Base-by-base conservation (phyloP, 2,113 vertebrate species). In the Speoplatyrhinus poulsoni region DNA sequence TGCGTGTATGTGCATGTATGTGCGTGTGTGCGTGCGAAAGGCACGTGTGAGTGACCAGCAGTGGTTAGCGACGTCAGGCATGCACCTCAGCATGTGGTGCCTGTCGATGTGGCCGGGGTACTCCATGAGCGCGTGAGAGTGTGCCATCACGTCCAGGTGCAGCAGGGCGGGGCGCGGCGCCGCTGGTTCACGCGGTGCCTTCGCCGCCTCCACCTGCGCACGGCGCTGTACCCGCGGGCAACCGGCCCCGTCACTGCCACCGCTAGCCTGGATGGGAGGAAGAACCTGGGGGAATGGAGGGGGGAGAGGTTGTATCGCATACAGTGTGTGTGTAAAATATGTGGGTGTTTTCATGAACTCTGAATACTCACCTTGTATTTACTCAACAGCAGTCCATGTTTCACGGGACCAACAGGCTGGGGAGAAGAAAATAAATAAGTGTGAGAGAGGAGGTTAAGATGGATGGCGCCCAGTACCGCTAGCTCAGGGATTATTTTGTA, bases 71-170 rank as follows among this genome's bases (percentile, higher is more conserved):
- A 46, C 13, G 11, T 9, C 9, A 16, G 8, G 16, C 13, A 26
- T 26, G 84, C 81, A 98, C 95, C 88, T 9, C 33, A 80, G 54
- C 32, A 94, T 73, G 88, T 93, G 92, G 67, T 92, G 85, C 36
- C 75, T 85, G 53, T 85, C 73, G 32, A 94, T 85, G 15, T 92
- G 92, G 0, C 83, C 79, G 48, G 89, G 75, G 50, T 93, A 96
- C 58, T 94, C 92, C 60, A 85, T 88, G 0, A 82, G 80, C 26
- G 81, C 57, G 5, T 96, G 92, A 58, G 95, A 94, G 12, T 92
- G 92, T 12, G 94, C 96, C 1, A 89, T 94, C 61, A 98, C 88
- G 12, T 70, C 77, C 57, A 99, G 75, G 62, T 93, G 93, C 57
- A 99, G 91, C 65, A 93, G 67, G 67, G 80, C 59, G 2, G 96